Percentiles rank a stretch among this genome's conserved stretches.
Evolutionary conservation across 2,888 invertebrate species (phyloP).

Genomic region (Seira musarum): DNA sequence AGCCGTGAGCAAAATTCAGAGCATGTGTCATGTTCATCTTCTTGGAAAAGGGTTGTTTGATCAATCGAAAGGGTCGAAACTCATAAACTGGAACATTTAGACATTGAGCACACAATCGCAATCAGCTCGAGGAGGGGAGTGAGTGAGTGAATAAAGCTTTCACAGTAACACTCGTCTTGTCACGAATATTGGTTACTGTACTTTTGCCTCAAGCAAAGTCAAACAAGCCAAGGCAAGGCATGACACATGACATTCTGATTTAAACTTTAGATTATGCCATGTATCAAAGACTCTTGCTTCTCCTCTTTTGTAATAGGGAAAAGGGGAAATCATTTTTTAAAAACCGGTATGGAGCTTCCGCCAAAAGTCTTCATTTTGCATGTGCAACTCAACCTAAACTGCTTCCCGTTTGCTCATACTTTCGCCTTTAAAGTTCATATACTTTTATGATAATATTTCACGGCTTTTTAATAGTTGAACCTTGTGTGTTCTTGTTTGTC

Average conservation of each 20-base stretch:
- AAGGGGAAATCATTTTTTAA: background rate
- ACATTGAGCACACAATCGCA: constrained; percentile 17
- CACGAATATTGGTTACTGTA: too few relatives aligned
- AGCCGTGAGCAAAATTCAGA: too few relatives aligned
- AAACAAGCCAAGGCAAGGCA: background rate
- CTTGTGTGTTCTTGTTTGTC: background rate
- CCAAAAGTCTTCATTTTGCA: too few relatives aligned
- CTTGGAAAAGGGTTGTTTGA: too few relatives aligned
- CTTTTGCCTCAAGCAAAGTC: too few relatives aligned
- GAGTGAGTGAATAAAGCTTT: background rate
- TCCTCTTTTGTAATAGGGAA: background rate
- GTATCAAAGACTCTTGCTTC: too few relatives aligned
- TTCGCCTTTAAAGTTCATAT: background rate
- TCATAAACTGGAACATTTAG: too few relatives aligned
- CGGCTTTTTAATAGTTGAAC: background rate
- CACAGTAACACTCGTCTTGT: background rate
- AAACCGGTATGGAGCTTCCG: constrained; percentile 14
- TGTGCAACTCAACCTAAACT: constrained; percentile 18
- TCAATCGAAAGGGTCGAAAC: too few relatives aligned
- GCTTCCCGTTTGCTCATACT: constrained; percentile 3
- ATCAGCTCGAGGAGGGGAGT: background rate
- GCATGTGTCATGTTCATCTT: too few relatives aligned
- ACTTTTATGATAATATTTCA: background rate
- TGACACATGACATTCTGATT: constrained; percentile 24
- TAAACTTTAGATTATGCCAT: constrained; percentile 22